phyloP scores from a whole-genome alignment of 2,888 invertebrate genomes.

The Pammene fasciana region DNA sequence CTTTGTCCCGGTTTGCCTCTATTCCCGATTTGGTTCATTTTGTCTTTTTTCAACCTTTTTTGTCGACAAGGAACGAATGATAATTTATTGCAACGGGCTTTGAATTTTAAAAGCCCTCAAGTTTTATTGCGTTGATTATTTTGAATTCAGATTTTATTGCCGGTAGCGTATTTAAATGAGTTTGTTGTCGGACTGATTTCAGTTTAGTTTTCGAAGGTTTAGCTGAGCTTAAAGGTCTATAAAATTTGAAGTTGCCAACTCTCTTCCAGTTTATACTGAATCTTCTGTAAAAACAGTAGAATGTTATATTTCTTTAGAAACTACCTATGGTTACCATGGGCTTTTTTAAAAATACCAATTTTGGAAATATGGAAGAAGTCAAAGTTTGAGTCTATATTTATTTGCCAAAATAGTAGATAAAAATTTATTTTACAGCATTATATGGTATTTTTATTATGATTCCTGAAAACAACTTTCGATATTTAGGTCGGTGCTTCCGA shows the following conservation, averaged over 20 bases:
- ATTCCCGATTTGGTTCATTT: constrained; percentile 65
- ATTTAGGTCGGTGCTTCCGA: too few species aligned
- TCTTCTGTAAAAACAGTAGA: background rate
- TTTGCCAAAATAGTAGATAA: too few species aligned
- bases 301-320: too few species aligned
- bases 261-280: background rate
- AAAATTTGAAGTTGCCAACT: background rate
- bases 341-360: too few species aligned
- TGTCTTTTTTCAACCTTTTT: constrained; percentile 52
- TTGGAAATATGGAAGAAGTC: too few species aligned
- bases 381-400: too few species aligned
- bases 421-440: too few species aligned
- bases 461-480: too few species aligned
- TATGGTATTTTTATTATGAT: too few species aligned
- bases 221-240: constrained; percentile 3
- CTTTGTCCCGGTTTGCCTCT: constrained; percentile 67
- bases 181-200: constrained; percentile 23
- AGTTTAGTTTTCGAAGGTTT: constrained; percentile 21
- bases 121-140: constrained; percentile 45
- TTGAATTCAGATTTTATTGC: constrained; percentile 43
- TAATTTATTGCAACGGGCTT: constrained; percentile 68
- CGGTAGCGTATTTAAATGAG: constrained; percentile 44
- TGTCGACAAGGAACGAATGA: constrained; percentile 59
- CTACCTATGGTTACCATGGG: too few species aligned
- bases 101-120: constrained; percentile 52